Evolutionary conservation across 37 sponge, comb jelly and placozoan species (phyloP).

Genomic region (Aphrocallistes beatrix): DNA sequence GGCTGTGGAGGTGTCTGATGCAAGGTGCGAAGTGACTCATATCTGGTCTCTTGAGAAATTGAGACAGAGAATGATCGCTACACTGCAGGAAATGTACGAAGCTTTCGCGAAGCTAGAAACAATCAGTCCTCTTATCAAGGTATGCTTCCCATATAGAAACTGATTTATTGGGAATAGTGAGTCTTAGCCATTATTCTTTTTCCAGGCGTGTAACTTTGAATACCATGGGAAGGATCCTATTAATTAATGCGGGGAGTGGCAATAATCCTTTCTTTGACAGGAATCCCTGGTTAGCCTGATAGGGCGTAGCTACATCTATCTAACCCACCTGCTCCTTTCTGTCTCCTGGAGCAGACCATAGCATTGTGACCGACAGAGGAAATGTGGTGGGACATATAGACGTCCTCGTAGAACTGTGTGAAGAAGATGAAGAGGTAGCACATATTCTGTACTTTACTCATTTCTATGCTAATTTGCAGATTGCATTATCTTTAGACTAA

Average conservation of each 20-base stretch:
- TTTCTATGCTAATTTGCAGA: too few relatives aligned
- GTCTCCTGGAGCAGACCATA: constrained; percentile 49
- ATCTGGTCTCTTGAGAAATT: constrained; percentile 71
- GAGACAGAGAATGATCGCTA: constrained; percentile 49
- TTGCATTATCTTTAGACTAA: not conserved
- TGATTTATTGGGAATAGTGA: not conserved
- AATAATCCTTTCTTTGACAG: constrained; percentile 89
- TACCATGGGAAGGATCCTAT: not conserved
- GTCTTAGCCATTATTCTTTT: not conserved
- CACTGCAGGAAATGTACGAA: constrained; percentile 61
- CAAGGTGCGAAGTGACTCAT: constrained; percentile 56
- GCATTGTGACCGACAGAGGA: constrained; percentile 73
- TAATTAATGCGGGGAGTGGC: constrained; percentile 16
- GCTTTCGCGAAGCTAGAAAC: not conserved
- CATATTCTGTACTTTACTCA: too few relatives aligned
- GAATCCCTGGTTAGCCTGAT: constrained; percentile 63
- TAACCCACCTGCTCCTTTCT: constrained; percentile 54
- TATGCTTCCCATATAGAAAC: too few relatives aligned
- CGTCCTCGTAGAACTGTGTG: constrained; percentile 13
- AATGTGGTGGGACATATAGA: constrained; percentile 74
- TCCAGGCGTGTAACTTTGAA: not conserved
- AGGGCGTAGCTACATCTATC: constrained; percentile 72
- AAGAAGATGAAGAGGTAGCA: constrained; percentile 22
- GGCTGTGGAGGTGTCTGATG: constrained; percentile 65
- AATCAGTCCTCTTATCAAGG: constrained; percentile 7